Conservation (phyloP, 2,888 invertebrate species). For the Chironomus riparius region DNA sequence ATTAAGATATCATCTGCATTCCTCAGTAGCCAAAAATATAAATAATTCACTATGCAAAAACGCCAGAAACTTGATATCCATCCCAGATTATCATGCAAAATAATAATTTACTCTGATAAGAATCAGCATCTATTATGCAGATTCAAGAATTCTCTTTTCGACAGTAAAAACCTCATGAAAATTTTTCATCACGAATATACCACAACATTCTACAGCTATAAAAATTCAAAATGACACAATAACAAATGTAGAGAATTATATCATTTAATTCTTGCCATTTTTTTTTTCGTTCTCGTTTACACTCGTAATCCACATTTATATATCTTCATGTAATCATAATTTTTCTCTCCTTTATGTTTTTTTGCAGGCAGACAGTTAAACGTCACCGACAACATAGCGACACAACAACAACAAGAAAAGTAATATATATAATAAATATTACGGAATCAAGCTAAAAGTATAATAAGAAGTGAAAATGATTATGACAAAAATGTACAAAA, state of each 20-base stretch:
- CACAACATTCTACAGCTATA: not conserved
- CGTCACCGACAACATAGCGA: not conserved
- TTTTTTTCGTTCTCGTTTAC: not conserved
- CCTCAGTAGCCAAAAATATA: no score
- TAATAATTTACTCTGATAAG: no score
- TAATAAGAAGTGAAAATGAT: not conserved
- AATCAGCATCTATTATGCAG: no score
- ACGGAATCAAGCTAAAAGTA: not conserved
- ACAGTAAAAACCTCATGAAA: no score
- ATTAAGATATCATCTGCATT: not conserved
- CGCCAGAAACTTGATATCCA: no score
- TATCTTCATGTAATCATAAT: slow-evolving; percentile 8
- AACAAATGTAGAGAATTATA: not conserved
- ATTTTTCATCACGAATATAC: no score
- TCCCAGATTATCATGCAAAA: no score
- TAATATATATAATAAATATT: not conserved
- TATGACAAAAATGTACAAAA: slow-evolving; percentile 1
- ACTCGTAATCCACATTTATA: slow-evolving; percentile 2
- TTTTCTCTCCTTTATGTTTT: not conserved
- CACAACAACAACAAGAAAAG: not conserved
- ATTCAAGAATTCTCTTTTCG: no score
- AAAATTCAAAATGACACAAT: not conserved
- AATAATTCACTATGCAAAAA: no score
- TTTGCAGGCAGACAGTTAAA: slow-evolving; percentile 10
- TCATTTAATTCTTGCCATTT: not conserved